Conservation (phyloP, 92 coral and sea anemone genomes). For the Palythoa grandiflora region DNA sequence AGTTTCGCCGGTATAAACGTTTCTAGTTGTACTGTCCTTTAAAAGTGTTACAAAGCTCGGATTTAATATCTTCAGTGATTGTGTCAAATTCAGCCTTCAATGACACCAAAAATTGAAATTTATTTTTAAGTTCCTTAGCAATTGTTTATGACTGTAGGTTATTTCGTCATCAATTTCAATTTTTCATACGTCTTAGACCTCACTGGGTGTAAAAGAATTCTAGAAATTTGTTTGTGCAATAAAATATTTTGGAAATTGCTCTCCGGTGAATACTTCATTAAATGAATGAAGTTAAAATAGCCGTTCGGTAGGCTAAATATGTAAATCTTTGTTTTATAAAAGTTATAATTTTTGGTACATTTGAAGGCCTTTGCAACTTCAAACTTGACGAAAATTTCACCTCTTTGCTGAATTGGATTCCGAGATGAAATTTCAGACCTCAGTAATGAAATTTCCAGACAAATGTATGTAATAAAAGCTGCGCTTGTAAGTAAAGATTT, state of each 20-base stretch:
- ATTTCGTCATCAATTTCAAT: slow-evolving; percentile 7
- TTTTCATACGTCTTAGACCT: background rate
- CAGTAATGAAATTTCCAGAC: too few species aligned
- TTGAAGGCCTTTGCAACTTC: too few species aligned
- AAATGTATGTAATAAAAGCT: too few species aligned
- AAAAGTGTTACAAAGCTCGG: too few species aligned
- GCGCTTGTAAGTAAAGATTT: too few species aligned
- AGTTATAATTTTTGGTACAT: too few species aligned
- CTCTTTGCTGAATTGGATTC: too few species aligned
- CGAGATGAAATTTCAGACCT: too few species aligned
- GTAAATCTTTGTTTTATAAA: too few species aligned
- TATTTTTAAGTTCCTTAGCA: background rate
- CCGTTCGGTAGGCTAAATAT: background rate
- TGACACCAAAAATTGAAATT: background rate
- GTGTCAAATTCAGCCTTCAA: background rate
- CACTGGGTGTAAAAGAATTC: slow-evolving; percentile 35
- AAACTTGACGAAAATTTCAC: too few species aligned
- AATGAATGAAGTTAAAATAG: slow-evolving; percentile 1
- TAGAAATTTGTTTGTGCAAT: background rate
- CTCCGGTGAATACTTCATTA: background rate
- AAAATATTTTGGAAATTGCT: background rate
- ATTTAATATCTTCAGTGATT: background rate
- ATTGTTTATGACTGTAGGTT: background rate
- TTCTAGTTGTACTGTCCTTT: too few species aligned
- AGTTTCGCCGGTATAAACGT: too few species aligned